These are phyloP conservation scores for Agriopis marginaria DNA, from an alignment of 2,888 invertebrate species.

Conservation along the genomic window DNA sequence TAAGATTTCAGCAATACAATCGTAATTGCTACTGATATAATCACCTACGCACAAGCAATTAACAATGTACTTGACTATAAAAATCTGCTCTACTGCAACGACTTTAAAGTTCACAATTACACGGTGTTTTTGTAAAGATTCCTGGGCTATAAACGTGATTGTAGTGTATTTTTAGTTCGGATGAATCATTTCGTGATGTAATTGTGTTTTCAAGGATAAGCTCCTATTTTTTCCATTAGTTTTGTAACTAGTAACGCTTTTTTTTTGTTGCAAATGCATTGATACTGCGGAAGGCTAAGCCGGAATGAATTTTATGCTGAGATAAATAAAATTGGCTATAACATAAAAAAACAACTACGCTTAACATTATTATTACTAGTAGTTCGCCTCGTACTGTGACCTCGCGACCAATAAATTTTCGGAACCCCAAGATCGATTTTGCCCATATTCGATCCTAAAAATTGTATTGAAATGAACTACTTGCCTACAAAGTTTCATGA, in stretches of 20 bases:
- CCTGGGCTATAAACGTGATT: conserved; percentile 25
- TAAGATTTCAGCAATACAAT: conserved; percentile 1
- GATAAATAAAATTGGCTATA: too few relatives aligned
- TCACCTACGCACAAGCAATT: conserved; percentile 21
- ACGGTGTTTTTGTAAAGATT: conserved; percentile 24
- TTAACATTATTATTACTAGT: too few relatives aligned
- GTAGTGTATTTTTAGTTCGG: conserved; percentile 32
- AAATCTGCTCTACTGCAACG: conserved; percentile 13
- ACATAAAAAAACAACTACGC: too few relatives aligned
- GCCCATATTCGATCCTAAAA: too few relatives aligned
- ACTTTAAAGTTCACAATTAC: conserved; percentile 14
- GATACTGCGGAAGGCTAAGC: background rate
- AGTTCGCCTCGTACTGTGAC: too few relatives aligned
- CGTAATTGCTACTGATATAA: conserved; percentile 10
- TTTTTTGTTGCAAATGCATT: conserved; percentile 19
- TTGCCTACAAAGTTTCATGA: too few relatives aligned
- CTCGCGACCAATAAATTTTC: too few relatives aligned
- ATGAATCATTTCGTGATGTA: conserved; percentile 42
- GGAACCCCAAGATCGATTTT: too few relatives aligned
- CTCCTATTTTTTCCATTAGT: conserved; percentile 38
- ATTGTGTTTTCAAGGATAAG: conserved; percentile 44
- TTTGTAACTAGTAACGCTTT: conserved; percentile 17
- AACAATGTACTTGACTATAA: background rate
- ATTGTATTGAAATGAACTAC: too few relatives aligned
- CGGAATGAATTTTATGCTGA: background rate